Evolutionary conservation across 2,888 invertebrate species (phyloP), one percentile per base, ranked within the genome.

Genomic region (Chesias legatella): DNA sequence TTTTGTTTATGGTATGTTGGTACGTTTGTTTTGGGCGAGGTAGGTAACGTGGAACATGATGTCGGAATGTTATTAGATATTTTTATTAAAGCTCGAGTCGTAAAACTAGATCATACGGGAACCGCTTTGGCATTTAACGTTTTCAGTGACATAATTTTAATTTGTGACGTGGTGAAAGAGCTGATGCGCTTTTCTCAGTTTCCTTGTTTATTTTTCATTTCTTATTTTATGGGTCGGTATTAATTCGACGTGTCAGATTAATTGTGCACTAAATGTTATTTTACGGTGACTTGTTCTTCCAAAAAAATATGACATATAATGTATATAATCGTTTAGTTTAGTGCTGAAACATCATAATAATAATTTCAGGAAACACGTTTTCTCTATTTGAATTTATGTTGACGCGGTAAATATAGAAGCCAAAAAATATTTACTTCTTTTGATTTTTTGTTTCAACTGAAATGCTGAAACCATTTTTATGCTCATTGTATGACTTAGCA

Each of bases 31-130:
- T 76, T 80, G 76, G 76, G 74, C 67, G 67, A 50, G 56, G 51
- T 51, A 63, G 60, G 60, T 67, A 60, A 71, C 65, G 54, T 63
- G 62, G 63, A 67, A 75, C 75, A 78, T 48, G 69, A 67, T 59
- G 70, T 60, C 35, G 79, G 79, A 80, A 82, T 79, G 78, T 75
- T 77, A 80, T 79, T 76, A 79, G 69, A 77, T 59, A 75, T 73
- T 81, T 79, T 80, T 81, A 80, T 82, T 74, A 71, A 72, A 76
- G 71, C 64, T 67, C 52, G 46, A 64, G 70, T 77, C 78, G 68
- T 80, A 81, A n/a, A 83, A 83, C 52, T 56, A 63, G 74, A 78
- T 70, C 73, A 64, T 73, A 71, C 60, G 63, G 56, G 58, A 58
- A 62, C 59, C 63, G 62, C 67, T 67, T 51, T 56, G 61, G 49